Evolutionary conservation across 2,113 vertebrate species (phyloP).

Genomic region (Podocnemis expansa): DNA sequence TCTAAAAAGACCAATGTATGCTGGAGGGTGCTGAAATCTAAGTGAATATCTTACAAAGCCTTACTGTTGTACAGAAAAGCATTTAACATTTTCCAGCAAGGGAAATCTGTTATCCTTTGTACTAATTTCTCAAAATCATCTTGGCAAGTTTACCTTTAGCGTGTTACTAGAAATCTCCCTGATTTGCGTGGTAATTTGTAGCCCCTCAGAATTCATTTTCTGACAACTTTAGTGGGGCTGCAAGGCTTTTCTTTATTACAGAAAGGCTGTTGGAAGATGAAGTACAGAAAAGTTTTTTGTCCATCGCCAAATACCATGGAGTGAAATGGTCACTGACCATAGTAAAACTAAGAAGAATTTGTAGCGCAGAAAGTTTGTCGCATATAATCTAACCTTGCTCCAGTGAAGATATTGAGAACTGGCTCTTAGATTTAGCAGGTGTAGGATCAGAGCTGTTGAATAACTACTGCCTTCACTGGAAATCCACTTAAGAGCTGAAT

Average conservation of each 20-base stretch:
- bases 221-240: background rate
- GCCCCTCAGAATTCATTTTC: background rate
- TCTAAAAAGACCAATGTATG: fast-evolving
- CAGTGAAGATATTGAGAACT: fast-evolving
- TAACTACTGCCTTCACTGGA: background rate
- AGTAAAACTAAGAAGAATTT: fast-evolving
- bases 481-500: background rate
- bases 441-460: fast-evolving
- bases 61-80: conserved; percentile 4
- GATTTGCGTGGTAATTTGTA: background rate
- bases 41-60: conserved; percentile 29
- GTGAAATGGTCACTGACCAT: fast-evolving
- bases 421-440: fast-evolving
- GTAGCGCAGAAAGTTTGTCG: fast-evolving
- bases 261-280: background rate
- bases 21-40: background rate
- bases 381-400: background rate
- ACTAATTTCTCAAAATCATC: conserved; percentile 9
- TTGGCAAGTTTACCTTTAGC: background rate
- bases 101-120: background rate
- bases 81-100: conserved; percentile 1
- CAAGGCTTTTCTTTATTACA: background rate
- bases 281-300: fast-evolving
- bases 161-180: background rate
- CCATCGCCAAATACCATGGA: fast-evolving